Conservation (phyloP, 2,113 vertebrate genomes). For the Rallus limicola region DNA sequence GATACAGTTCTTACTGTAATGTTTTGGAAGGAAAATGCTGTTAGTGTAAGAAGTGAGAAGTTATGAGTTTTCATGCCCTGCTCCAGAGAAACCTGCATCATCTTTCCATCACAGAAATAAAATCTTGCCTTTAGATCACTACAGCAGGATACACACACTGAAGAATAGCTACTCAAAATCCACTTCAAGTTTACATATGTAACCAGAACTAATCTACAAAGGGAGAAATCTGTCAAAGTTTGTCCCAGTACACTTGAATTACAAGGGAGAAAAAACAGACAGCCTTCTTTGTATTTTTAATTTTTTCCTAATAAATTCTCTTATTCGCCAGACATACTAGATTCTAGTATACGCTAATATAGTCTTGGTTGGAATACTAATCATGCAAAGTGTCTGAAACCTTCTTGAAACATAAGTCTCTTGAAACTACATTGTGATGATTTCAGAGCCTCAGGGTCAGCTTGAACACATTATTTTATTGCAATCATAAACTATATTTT, state of each 20-base stretch:
- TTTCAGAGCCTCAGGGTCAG: neutral
- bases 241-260: neutral
- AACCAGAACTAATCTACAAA: neutral
- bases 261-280: rapidly evolving
- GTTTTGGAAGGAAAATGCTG: neutral
- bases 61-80: neutral
- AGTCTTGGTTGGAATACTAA: neutral
- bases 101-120: no score
- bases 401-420: neutral
- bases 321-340: neutral
- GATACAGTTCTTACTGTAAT: neutral
- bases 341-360: neutral
- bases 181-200: neutral
- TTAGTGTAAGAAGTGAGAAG: neutral
- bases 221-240: neutral
- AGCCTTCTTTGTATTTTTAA: neutral
- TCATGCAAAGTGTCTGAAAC: neutral
- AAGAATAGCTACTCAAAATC: neutral
- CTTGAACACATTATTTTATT: neutral
- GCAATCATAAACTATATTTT: neutral
- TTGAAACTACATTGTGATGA: neutral
- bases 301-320: neutral
- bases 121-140: neutral
- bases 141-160: neutral
- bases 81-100: neutral